Evolutionary conservation across 2,797 vertebrate genomes (phyloP).

Genomic region (Furcifer pardalis): DNA sequence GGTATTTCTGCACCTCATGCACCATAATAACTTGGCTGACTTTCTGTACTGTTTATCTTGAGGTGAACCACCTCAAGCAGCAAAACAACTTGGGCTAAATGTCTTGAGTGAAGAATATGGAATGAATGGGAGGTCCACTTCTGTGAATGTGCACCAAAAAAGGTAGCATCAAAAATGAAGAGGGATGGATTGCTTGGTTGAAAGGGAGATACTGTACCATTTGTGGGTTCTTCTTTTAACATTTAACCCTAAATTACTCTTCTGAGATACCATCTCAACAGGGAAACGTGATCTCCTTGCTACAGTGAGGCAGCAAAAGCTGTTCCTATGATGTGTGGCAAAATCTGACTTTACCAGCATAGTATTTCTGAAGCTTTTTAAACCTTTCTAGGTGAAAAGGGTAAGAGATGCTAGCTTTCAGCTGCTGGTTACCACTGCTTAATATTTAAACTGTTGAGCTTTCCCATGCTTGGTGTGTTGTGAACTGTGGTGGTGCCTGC

Average conservation of each 20-base stretch:
- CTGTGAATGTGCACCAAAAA: not conserved
- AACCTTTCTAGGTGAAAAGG: conserved; percentile 5
- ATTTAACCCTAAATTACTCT: not conserved
- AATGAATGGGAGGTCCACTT: not conserved
- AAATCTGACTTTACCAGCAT: not conserved
- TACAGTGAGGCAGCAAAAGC: not conserved
- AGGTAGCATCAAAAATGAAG: not conserved
- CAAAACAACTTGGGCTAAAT: not conserved
- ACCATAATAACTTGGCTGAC: too few species aligned
- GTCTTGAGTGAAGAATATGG: not conserved
- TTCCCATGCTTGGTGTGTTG: not conserved
- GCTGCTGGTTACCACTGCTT: not conserved
- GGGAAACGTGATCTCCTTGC: not conserved
- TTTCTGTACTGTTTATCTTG: not conserved
- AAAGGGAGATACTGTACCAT: not conserved
- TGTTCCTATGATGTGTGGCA: not conserved
- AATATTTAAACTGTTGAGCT: conserved; percentile 17
- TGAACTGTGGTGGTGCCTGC: not conserved
- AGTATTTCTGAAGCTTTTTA: conserved; percentile 10
- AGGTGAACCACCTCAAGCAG: not conserved
- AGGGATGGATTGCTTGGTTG: not conserved
- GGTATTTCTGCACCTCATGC: too few species aligned
- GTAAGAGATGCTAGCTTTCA: not conserved
- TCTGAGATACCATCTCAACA: not conserved
- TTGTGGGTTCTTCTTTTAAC: not conserved